These are phyloP conservation scores for Glareola pratincola DNA, from an alignment of 2,113 vertebrate species.

Conservation along the genomic window DNA sequence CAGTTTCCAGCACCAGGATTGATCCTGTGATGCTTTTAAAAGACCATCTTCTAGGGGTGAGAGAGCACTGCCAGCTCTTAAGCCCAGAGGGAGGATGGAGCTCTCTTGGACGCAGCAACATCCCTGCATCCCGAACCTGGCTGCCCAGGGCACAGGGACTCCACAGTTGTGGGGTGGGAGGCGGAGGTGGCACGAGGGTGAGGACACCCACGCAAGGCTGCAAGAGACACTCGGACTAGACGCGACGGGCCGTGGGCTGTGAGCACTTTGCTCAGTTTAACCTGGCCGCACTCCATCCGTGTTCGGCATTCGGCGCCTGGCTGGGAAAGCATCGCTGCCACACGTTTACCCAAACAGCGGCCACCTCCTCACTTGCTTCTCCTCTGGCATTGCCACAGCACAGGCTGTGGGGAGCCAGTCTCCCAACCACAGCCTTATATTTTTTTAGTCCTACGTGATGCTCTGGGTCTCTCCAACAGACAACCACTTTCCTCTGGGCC, in stretches of 20 bases:
- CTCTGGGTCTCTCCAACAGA: not conserved
- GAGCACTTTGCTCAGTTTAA: not conserved
- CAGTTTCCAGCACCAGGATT: not conserved
- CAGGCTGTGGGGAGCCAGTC: not conserved
- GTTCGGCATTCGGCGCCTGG: rapidly evolving
- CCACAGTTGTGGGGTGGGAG: not conserved
- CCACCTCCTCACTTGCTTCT: not conserved
- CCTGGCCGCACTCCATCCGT: not conserved
- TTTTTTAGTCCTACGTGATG: not conserved
- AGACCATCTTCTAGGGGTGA: not conserved
- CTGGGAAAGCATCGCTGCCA: not conserved
- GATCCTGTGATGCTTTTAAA: not conserved
- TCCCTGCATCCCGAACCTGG: not conserved
- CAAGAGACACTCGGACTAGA: not conserved
- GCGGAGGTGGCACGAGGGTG: not conserved
- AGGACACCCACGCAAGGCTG: not conserved
- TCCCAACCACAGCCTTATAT: not conserved
- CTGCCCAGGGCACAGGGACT: not conserved
- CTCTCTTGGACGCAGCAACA: not conserved
- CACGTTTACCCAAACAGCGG: not conserved
- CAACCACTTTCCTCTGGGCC: not conserved
- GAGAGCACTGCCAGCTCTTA: not conserved
- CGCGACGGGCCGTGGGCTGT: rapidly evolving
- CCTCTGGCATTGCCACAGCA: not conserved
- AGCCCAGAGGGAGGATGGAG: not conserved